Evolutionary conservation across 1,140 invertebrate genomes (phyloP), one percentile per base, ranked within the genome.

Genomic region (Heliconius nattereri): DNA sequence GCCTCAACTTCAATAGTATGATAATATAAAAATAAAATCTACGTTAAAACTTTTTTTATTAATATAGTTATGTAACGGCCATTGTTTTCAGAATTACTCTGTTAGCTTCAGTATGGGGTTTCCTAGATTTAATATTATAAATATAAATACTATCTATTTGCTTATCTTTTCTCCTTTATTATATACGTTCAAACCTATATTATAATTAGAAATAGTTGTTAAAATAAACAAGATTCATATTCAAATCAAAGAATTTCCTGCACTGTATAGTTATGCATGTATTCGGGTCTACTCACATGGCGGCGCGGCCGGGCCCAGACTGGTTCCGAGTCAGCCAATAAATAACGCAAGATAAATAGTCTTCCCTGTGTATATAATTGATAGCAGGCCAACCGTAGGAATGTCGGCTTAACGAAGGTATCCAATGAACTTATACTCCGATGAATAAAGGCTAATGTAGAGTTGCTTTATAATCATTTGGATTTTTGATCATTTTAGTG

Each of bases 321-420:
- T 86, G 91, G 92, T 92, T 94, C 84, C 73, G 86, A 91, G 90
- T 89, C 88, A 90, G 89, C 80, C 84, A 91, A 93, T 94, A 94
- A 94, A 94, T 93, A 94, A 92, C 90, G 85, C 81, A 93, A 93
- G 92, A 94, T 94, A 94, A 93, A 94, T 94, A 87, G 87, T 84
- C 85, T 89, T 89, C 89, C 89, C 88, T 87, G 86, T 87, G 86
- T 80, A 90, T 94, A 92, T 91, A 90, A 90, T 93, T 92, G 90
- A 94, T 92, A 93, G 92, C 83, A 87, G 88, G 82, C 88, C 88
- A 89, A 81, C 76, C 75, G 29, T 87, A 80, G 90, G 91, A 94
- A 94, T 94, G 87, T 86, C 81, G 75, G 83, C 57, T 80, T 71
- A 66, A 66, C 60, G 60, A 66, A 81, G 80, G 76, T 78, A 78